Evolutionary conservation across 2,797 vertebrate species (phyloP).

Genomic region (Hippoglossus hippoglossus): DNA sequence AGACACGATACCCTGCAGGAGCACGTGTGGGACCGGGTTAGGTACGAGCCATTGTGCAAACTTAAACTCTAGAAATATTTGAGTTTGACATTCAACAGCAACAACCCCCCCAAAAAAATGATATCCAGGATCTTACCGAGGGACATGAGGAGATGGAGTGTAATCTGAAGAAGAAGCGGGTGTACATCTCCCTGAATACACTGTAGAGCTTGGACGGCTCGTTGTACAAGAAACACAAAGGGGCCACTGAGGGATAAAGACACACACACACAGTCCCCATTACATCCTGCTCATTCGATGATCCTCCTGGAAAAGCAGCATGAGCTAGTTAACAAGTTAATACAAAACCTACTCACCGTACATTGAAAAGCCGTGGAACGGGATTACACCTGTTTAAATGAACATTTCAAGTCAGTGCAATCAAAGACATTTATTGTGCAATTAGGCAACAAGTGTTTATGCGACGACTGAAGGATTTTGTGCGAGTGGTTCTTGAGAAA

Average conservation of each 20-base stretch:
- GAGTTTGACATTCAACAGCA: not conserved
- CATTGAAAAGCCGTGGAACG: conserved; percentile 99
- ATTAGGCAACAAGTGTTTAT: no score
- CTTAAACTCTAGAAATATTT: not conserved
- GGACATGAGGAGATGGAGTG: conserved; percentile 97
- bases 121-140: conserved; percentile 85
- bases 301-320: not conserved
- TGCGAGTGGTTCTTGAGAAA: no score
- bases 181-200: conserved; percentile 98
- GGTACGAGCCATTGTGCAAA: not conserved
- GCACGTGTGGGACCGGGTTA: conserved; percentile 33
- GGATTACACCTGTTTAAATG: conserved; percentile 91
- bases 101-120: no score
- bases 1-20: conserved; percentile 92
- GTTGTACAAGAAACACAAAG: conserved; percentile 98
- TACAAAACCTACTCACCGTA: conserved; percentile 90
- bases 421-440: not conserved
- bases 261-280: conserved; percentile 16
- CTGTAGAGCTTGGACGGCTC: conserved; percentile 96
- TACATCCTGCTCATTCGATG: not conserved
- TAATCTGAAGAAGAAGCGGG: conserved; percentile 97
- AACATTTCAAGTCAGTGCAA: not conserved
- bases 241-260: conserved; percentile 89
- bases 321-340: not conserved
- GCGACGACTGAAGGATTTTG: no score